Conservation (phyloP, 2,888 invertebrate genomes). For the Autographa pulchrina region DNA sequence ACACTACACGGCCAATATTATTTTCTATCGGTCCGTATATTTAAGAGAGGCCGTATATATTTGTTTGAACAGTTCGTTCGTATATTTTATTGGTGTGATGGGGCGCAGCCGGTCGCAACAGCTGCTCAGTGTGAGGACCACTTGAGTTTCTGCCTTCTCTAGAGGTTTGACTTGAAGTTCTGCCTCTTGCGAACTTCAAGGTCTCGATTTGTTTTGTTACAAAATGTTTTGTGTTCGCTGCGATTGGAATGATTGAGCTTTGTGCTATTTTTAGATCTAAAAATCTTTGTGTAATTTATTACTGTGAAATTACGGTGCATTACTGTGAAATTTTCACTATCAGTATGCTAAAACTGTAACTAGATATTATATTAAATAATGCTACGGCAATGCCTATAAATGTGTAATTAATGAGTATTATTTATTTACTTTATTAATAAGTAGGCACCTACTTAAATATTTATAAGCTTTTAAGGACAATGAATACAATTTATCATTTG, state of each 20-base stretch:
- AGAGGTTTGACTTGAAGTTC: conserved; percentile 61
- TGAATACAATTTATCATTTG: no score
- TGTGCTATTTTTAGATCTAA: conserved; percentile 13
- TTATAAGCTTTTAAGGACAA: no score
- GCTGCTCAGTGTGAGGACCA: conserved; percentile 74
- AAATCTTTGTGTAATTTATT: background rate
- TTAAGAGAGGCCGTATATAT: conserved; percentile 62
- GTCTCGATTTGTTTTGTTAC: conserved; percentile 59
- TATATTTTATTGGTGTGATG: conserved; percentile 75
- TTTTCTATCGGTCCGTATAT: conserved; percentile 65
- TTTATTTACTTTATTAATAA: no score
- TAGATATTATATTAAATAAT: no score
- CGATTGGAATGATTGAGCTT: conserved; percentile 31
- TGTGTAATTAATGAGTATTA: no score
- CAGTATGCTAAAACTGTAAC: no score
- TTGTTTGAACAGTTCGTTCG: conserved; percentile 80
- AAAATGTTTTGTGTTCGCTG: conserved; percentile 55
- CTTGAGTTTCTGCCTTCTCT: conserved; percentile 67
- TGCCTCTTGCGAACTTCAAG: conserved; percentile 63
- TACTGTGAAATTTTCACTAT: no score
- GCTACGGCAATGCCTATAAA: no score
- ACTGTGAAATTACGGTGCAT: no score
- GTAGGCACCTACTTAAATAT: no score
- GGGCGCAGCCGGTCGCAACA: conserved; percentile 78
- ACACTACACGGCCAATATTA: conserved; percentile 72